Percentiles rank a stretch among this genome's conserved stretches.
These are phyloP conservation scores for Nothoprocta pentlandii DNA, from an alignment of 2,113 vertebrate species.

Conservation along the genomic window DNA sequence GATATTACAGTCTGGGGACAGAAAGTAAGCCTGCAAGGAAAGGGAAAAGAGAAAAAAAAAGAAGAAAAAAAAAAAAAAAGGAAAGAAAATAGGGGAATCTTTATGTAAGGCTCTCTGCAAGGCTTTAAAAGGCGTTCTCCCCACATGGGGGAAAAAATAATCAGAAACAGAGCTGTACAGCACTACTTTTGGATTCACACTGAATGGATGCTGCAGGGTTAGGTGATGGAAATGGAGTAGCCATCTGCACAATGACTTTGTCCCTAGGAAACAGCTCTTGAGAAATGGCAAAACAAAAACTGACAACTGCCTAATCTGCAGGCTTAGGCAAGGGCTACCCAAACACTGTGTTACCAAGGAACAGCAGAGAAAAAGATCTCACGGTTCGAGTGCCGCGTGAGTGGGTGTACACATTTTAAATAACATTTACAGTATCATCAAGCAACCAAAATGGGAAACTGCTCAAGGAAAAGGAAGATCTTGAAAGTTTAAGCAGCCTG, in stretches of 20 bases:
- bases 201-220: constrained; percentile 13
- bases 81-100: neutral
- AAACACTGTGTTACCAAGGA: constrained; percentile 61
- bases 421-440: constrained; percentile 32
- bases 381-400: neutral
- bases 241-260: constrained; percentile 38
- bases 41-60: neutral
- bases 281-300: constrained; percentile 56
- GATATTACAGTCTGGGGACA: neutral
- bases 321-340: constrained; percentile 49
- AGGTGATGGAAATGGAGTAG: constrained; percentile 26
- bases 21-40: neutral
- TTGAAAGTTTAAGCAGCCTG: neutral
- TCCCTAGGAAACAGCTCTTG: constrained; percentile 46
- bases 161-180: neutral
- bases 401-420: neutral
- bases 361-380: neutral
- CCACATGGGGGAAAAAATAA: neutral
- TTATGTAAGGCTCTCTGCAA: neutral
- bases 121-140: neutral
- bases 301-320: constrained; percentile 53
- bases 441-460: neutral
- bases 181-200: neutral
- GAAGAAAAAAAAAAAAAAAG: neutral
- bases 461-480: neutral